Conservation (phyloP, 2,113 vertebrate species). For the Promerops cafer region DNA sequence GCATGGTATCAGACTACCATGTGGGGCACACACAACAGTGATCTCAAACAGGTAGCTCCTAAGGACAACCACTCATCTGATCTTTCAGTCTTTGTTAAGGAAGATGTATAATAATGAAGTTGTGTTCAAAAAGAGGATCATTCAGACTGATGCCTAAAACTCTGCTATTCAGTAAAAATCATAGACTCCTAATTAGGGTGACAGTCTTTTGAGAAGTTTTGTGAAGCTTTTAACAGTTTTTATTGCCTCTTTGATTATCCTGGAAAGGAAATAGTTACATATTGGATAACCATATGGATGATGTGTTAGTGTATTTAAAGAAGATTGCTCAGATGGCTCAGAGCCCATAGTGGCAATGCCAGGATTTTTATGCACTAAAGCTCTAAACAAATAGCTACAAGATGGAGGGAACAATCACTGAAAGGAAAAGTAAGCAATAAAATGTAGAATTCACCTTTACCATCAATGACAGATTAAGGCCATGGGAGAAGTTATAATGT, state of each 20-base stretch:
- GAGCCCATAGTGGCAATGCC: conserved; percentile 6
- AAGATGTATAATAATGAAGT: not conserved
- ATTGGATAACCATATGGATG: conserved; percentile 46
- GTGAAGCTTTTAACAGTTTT: not conserved
- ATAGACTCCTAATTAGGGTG: not conserved
- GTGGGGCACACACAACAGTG: not conserved
- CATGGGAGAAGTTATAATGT: not conserved
- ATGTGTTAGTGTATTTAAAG: conserved; percentile 49
- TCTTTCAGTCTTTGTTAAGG: not conserved
- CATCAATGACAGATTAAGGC: not conserved
- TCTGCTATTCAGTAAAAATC: not conserved
- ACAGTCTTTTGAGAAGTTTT: not conserved
- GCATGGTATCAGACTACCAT: not conserved
- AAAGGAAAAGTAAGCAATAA: not conserved
- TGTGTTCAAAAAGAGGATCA: not conserved
- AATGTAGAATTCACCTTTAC: not conserved
- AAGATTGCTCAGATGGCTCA: conserved; percentile 56
- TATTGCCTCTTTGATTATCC: not conserved
- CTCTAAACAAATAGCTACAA: conserved; percentile 6
- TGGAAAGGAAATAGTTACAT: conserved; percentile 54
- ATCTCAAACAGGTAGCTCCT: not conserved
- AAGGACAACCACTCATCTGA: not conserved
- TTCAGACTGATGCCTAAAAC: not conserved
- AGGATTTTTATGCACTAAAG: conserved; percentile 20
- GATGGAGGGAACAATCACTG: not conserved